phyloP scores from a whole-genome alignment of 2,888 invertebrate genomes.

The Pimpla rufipes region DNA sequence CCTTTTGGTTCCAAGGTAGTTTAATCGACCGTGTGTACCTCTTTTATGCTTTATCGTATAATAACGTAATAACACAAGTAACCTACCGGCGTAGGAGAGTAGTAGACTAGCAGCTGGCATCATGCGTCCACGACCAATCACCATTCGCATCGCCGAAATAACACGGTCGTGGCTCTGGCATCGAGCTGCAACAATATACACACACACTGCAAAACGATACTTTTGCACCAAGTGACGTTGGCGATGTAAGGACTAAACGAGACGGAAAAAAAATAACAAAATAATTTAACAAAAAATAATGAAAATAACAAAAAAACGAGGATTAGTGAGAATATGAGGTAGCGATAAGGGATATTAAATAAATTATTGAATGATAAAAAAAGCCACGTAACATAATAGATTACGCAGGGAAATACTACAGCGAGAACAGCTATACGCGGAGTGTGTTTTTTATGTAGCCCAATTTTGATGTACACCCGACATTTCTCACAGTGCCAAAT shows the following conservation, averaged over 20 bases:
- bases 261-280: conserved; percentile 30
- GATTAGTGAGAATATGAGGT: conserved; percentile 33
- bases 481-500: conserved; percentile 85
- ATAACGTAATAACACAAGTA: conserved; percentile 61
- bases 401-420: conserved; percentile 42
- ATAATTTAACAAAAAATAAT: conserved; percentile 38
- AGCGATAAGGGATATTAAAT: conserved; percentile 43
- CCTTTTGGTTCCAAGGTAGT: conserved; percentile 62
- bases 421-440: conserved; percentile 34
- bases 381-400: conserved; percentile 21
- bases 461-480: conserved; percentile 61
- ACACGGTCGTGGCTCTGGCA: conserved; percentile 48
- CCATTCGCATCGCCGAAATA: conserved; percentile 30
- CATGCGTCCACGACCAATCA: conserved; percentile 47
- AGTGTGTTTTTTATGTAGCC: conserved; percentile 62
- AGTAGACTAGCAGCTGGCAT: conserved; percentile 67
- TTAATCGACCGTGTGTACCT: conserved; percentile 69
- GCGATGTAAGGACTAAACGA: conserved; percentile 32
- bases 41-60: conserved; percentile 66
- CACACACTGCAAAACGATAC: conserved; percentile 27
- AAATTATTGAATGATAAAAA: conserved; percentile 24
- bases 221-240: conserved; percentile 45
- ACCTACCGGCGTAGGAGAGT: conserved; percentile 65
- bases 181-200: conserved; percentile 61
- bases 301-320: conserved; percentile 32